These are phyloP conservation scores for Neopipo cinnamomea DNA, from an alignment of 2,113 vertebrate species.

Conservation along the genomic window DNA sequence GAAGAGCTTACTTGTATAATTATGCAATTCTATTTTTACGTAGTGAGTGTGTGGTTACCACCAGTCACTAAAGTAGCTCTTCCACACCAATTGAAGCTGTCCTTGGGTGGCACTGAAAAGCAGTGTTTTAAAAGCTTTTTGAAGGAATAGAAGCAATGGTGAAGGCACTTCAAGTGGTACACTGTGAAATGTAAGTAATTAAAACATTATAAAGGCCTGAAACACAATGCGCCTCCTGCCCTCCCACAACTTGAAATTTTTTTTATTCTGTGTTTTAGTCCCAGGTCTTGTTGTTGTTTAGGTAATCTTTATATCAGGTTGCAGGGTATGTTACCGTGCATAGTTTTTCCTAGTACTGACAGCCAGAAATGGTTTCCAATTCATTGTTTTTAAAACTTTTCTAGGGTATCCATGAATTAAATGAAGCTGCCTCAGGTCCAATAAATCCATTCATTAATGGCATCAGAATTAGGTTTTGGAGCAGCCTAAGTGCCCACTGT, in stretches of 20 bases:
- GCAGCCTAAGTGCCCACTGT: background rate
- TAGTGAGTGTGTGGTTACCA: background rate
- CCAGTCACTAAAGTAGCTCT: background rate
- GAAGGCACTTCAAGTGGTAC: background rate
- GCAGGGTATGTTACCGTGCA: background rate
- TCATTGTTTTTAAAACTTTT: background rate
- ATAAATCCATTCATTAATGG: background rate
- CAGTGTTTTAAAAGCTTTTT: background rate
- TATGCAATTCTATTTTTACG: background rate
- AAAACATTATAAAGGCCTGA: background rate
- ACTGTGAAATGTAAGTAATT: background rate
- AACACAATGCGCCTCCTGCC: background rate
- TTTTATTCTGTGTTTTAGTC: background rate
- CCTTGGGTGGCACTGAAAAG: background rate
- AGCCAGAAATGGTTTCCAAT: background rate
- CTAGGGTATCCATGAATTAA: background rate
- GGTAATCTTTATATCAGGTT: background rate
- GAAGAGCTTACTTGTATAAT: background rate
- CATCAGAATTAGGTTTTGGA: background rate
- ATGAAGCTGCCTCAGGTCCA: background rate
- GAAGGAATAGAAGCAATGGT: background rate
- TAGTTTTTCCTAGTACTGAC: background rate
- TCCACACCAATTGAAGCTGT: background rate
- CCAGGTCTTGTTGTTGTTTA: conserved; percentile 1
- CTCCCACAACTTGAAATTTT: background rate